Percentiles rank a stretch among this genome's conserved stretches.
Conservation (phyloP, 2,113 vertebrate species). For the Martes martes region DNA sequence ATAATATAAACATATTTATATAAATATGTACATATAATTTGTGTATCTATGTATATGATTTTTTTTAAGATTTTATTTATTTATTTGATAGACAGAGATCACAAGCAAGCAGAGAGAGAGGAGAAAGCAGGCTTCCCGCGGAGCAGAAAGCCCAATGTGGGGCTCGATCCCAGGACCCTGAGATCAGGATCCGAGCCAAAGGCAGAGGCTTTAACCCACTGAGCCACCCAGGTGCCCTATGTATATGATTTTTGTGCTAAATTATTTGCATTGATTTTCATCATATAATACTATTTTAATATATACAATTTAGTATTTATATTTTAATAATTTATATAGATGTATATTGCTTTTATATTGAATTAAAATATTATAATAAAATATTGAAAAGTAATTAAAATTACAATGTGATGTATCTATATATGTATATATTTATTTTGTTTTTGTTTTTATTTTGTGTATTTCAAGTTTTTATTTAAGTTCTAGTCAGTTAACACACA, state of each 20-base stretch:
- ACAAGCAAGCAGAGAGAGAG: no score
- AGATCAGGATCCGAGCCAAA: no score
- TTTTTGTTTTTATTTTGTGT: background rate
- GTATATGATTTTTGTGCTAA: background rate
- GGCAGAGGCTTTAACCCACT: no score
- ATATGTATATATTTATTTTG: background rate
- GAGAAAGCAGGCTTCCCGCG: no score
- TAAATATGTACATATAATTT: background rate
- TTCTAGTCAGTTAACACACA: background rate
- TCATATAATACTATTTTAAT: background rate
- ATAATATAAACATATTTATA: background rate
- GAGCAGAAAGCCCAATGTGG: no score
- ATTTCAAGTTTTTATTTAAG: background rate
- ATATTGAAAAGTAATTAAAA: background rate
- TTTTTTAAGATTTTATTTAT: no score
- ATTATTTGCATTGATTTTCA: slow-evolving; percentile 3
- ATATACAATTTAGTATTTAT: background rate
- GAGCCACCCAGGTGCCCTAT: no score
- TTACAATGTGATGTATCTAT: background rate
- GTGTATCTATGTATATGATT: background rate
- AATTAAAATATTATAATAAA: slow-evolving; percentile 2
- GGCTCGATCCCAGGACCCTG: no score
- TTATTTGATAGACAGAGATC: no score
- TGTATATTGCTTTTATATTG: background rate
- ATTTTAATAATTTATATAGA: background rate